Evolutionary conservation across 1,140 invertebrate genomes (phyloP).

Genomic region (Pseudachorutes palmiensis): DNA sequence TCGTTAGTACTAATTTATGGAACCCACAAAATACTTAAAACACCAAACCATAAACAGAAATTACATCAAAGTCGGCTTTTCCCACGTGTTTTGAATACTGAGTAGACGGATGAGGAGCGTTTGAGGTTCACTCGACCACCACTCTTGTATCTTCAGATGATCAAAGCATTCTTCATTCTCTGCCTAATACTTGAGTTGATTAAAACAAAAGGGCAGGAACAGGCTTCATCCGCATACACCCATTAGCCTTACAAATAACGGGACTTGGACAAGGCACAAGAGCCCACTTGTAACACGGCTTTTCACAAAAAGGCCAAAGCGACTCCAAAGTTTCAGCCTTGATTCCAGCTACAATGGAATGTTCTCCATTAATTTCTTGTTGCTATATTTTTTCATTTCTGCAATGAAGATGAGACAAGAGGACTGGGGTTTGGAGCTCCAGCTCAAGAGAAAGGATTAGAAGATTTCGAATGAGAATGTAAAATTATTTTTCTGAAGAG

Average conservation of each 20-base stretch:
- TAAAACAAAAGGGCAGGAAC: not conserved
- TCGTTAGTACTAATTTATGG: not conserved
- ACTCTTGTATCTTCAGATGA: not conserved
- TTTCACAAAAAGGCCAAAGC: too few relatives aligned
- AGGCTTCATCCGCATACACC: too few relatives aligned
- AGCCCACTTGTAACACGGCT: too few relatives aligned
- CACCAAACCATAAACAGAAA: conserved; percentile 9
- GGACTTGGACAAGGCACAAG: too few relatives aligned
- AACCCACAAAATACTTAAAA: not conserved
- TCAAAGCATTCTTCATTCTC: not conserved
- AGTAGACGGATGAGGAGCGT: not conserved
- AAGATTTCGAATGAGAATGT: conserved; percentile 15
- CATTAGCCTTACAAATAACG: too few relatives aligned
- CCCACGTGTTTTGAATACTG: not conserved
- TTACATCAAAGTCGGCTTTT: conserved; percentile 2
- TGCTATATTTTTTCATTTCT: too few relatives aligned
- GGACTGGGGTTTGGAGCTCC: not conserved
- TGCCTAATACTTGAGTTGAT: not conserved
- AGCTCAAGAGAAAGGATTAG: not conserved
- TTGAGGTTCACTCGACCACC: too few relatives aligned
- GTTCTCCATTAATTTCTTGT: too few relatives aligned
- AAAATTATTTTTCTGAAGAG: conserved; percentile 9
- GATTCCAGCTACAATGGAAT: too few relatives aligned
- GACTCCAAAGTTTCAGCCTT: too few relatives aligned
- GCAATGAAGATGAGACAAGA: too few relatives aligned